A percentile compares a stretch with the other conserved stretches of the same genome.
phyloP scores from a whole-genome alignment of 2,113 vertebrate genomes.

The Pelodiscus sinensis region DNA sequence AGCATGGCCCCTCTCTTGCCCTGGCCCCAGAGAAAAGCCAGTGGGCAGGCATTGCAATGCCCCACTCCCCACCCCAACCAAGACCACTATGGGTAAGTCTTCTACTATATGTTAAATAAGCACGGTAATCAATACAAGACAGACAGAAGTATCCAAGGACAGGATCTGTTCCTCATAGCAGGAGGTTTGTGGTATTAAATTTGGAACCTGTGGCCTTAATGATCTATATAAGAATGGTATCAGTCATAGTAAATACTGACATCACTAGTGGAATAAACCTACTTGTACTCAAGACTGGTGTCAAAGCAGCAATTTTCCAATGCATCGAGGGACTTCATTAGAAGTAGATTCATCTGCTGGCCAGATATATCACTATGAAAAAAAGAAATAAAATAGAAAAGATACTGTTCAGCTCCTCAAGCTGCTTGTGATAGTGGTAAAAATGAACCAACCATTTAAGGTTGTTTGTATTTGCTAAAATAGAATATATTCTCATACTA shows the following conservation, averaged over 20 bases:
- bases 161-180: background rate
- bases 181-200: background rate
- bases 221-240: background rate
- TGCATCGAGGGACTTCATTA: slow-evolving; percentile 82
- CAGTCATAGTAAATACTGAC: background rate
- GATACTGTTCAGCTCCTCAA: background rate
- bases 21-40: too few species aligned
- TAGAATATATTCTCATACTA: background rate
- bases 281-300: slow-evolving; percentile 90
- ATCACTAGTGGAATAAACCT: slow-evolving; percentile 56
- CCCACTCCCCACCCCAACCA: too few species aligned
- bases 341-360: slow-evolving; percentile 84
- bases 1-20: too few species aligned
- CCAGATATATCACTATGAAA: slow-evolving; percentile 83
- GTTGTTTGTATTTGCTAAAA: background rate
- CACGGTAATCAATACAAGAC: background rate
- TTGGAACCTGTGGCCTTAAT: background rate
- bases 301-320: slow-evolving; percentile 91
- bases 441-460: background rate
- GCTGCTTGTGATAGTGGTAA: background rate
- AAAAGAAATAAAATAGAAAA: background rate
- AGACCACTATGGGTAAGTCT: too few species aligned
- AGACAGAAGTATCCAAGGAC: background rate
- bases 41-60: too few species aligned
- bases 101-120: background rate